Evolutionary conservation across 2,797 vertebrate genomes (phyloP), one percentile per base, ranked within the genome.

Genomic region (Brotula barbata): DNA sequence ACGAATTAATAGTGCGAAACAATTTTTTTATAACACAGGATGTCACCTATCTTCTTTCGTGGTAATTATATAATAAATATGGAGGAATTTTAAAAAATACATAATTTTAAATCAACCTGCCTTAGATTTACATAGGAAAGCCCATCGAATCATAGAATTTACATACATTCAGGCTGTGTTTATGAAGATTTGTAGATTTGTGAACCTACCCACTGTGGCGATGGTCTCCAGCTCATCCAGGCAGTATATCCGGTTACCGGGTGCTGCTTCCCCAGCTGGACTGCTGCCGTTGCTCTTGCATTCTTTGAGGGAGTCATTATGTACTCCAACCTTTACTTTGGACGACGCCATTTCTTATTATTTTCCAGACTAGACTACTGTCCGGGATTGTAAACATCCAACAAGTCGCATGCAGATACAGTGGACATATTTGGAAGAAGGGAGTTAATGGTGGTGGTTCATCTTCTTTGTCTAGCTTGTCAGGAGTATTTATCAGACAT

Each of bases 131-230:
- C n/a, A n/a, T n/a, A n/a, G n/a, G n/a, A n/a, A n/a, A n/a, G n/a
- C n/a, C n/a, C n/a, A n/a, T n/a, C n/a, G n/a, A n/a, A n/a, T n/a
- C n/a, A n/a, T n/a, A n/a, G n/a, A n/a, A n/a, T n/a, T n/a, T n/a
- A n/a, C n/a, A n/a, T n/a, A n/a, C n/a, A n/a, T n/a, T n/a, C n/a
- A n/a, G n/a, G n/a, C n/a, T n/a, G n/a, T n/a, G n/a, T n/a, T n/a
- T n/a, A n/a, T n/a, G n/a, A n/a, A n/a, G n/a, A n/a, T n/a, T n/a
- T n/a, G n/a, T n/a, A n/a, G n/a, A n/a, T n/a, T n/a, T n/a, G n/a
- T n/a, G n/a, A n/a, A 91, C 94, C 93, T 83, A 95, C 95, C 94
- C 10, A 96, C 94, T 1, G 94, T 94, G 36, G 95, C 93, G 12
- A 96, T 72, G 7, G 92, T 95, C 76, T 95, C 92, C 83, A 95